Conservation (phyloP, 2,113 vertebrate genomes). For the Fukomys damarensis region DNA sequence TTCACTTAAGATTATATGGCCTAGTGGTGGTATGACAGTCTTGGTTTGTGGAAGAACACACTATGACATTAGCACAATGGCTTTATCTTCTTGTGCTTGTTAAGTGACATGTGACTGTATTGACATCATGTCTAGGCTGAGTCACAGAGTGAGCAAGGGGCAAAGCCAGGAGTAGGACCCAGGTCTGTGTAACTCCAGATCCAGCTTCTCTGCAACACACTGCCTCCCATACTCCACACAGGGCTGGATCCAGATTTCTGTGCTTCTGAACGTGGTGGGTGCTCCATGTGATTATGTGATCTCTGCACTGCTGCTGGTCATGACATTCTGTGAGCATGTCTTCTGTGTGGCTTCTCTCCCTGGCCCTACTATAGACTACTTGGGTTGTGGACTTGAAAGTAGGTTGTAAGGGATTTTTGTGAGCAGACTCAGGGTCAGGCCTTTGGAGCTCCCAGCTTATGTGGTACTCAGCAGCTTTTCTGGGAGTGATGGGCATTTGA, state of each 20-base stretch:
- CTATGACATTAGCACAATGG: background rate
- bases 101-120: background rate
- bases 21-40: background rate
- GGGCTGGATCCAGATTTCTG: background rate
- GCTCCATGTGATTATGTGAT: background rate
- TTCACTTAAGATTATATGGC: background rate
- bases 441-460: constrained; percentile 10
- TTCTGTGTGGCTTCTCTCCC: background rate
- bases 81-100: background rate
- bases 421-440: background rate
- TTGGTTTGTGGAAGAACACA: background rate
- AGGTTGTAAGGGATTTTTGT: constrained; percentile 26
- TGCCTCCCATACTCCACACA: background rate
- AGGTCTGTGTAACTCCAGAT: background rate
- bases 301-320: background rate
- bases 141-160: background rate
- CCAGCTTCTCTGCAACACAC: background rate
- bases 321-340: background rate
- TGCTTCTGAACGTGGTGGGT: background rate
- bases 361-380: background rate
- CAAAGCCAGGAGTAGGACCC: background rate
- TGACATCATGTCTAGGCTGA: background rate
- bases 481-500: background rate
- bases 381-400: background rate
- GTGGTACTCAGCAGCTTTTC: background rate